phyloP scores from a whole-genome alignment of 1,140 invertebrate species.

The Lepidurus packardi region DNA sequence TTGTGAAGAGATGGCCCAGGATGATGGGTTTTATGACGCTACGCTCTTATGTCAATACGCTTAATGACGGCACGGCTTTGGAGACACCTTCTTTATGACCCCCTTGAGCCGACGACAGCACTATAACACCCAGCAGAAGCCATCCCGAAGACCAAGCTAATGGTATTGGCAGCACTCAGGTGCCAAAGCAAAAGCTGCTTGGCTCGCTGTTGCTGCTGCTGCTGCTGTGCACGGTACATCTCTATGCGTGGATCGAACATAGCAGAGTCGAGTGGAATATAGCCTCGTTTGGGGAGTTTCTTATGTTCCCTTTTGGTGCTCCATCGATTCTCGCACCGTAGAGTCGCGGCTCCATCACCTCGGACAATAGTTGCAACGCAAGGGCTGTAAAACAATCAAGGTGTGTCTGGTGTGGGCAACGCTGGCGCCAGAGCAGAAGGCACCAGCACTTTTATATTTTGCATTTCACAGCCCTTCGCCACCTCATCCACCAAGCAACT shows the following conservation, averaged over 20 bases:
- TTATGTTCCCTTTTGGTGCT: conserved; percentile 5
- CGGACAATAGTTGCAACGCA: conserved; percentile 18
- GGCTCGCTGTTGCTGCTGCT: not conserved
- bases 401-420: conserved; percentile 16
- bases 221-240: not conserved
- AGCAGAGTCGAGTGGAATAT: no score
- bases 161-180: conserved; percentile 20
- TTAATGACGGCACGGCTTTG: conserved; percentile 21
- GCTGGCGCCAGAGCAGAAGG: conserved; percentile 20
- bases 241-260: no score
- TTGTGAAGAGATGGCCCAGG: not conserved
- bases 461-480: conserved; percentile 17
- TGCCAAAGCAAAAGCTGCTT: not conserved
- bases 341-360: conserved; percentile 20
- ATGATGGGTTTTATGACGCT: conserved; percentile 21
- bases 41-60: conserved; percentile 21
- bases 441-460: conserved; percentile 9
- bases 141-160: not conserved
- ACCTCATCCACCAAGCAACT: not conserved
- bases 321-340: conserved; percentile 17
- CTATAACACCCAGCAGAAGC: conserved; percentile 14
- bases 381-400: conserved; percentile 21
- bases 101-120: conserved; percentile 10
- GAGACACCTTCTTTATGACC: conserved; percentile 18
- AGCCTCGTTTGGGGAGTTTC: not conserved